A percentile compares a stretch with the other conserved stretches of the same genome.
Conservation (phyloP, 1,140 invertebrate species). For the Penaeus vannamei region DNA sequence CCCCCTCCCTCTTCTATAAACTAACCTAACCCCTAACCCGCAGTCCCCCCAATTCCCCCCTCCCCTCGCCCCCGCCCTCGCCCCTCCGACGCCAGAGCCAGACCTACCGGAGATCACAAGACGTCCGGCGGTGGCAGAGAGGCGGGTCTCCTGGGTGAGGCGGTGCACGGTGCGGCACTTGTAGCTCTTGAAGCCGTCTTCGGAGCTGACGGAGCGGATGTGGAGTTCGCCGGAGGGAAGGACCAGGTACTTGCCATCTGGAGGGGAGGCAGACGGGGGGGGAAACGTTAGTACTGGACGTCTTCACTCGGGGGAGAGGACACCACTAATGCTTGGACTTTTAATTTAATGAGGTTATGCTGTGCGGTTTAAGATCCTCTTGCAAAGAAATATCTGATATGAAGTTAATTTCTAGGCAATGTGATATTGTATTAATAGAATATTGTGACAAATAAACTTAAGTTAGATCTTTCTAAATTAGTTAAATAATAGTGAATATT, state of each 20-base stretch:
- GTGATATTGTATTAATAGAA: too few relatives aligned
- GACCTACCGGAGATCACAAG: slow-evolving; percentile 93
- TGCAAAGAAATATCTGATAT: too few relatives aligned
- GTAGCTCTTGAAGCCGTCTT: slow-evolving; percentile 88
- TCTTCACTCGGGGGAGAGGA: not conserved
- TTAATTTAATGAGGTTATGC: not conserved
- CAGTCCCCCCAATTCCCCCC: not conserved
- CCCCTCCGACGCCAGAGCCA: not conserved
- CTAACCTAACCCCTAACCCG: not conserved
- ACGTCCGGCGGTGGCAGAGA: slow-evolving; percentile 93
- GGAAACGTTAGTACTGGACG: not conserved
- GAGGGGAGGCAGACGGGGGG: slow-evolving; percentile 14
- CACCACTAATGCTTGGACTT: slow-evolving; percentile 18
- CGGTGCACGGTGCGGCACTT: slow-evolving; percentile 94
- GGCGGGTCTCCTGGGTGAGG: slow-evolving; percentile 91
- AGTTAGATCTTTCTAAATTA: too few relatives aligned
- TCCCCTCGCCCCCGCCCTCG: not conserved
- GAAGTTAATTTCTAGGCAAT: too few relatives aligned
- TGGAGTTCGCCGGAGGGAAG: slow-evolving; percentile 93
- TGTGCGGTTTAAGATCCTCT: too few relatives aligned
- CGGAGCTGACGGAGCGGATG: slow-evolving; percentile 92
- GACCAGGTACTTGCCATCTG: slow-evolving; percentile 94
- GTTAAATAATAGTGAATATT: too few relatives aligned
- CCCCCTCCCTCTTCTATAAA: not conserved
- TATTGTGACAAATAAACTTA: too few relatives aligned